A percentile compares a stretch with the other conserved stretches of the same genome.
Evolutionary conservation across 1,140 invertebrate species (phyloP).

Genomic region (Drosophila equinoxialis): DNA sequence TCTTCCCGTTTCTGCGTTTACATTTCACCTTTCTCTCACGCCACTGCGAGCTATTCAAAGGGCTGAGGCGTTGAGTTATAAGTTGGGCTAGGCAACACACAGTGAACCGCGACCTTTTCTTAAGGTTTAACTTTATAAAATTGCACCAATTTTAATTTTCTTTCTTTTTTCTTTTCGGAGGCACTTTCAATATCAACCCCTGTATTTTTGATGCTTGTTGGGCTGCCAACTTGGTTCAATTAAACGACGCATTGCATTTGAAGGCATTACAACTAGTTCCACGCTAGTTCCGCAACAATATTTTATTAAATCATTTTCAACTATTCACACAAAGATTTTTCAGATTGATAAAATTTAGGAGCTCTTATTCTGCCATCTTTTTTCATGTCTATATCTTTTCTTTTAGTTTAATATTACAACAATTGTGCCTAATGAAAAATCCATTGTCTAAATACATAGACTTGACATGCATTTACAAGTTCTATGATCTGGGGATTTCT

Average conservation of each 20-base stretch:
- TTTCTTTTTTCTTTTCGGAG: slow-evolving; percentile 1
- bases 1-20: slow-evolving; percentile 9
- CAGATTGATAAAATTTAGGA: too few species aligned
- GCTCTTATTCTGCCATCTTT: too few species aligned
- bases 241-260: neutral
- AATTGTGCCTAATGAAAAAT: too few species aligned
- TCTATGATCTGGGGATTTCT: too few species aligned
- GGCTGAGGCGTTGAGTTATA: neutral
- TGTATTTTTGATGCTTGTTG: slow-evolving; percentile 6
- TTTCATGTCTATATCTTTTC: too few species aligned
- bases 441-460: too few species aligned
- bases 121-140: neutral
- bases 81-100: neutral
- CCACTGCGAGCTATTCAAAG: neutral
- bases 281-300: neutral
- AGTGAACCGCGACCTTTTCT: neutral
- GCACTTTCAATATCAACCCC: slow-evolving; percentile 8
- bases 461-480: too few species aligned
- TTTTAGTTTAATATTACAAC: too few species aligned
- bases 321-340: too few species aligned
- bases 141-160: neutral
- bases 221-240: neutral
- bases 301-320: too few species aligned
- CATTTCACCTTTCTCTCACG: slow-evolving; percentile 1
- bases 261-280: neutral